Conservation (phyloP, 2,113 vertebrate genomes). For the Myotis lucifugus region DNA sequence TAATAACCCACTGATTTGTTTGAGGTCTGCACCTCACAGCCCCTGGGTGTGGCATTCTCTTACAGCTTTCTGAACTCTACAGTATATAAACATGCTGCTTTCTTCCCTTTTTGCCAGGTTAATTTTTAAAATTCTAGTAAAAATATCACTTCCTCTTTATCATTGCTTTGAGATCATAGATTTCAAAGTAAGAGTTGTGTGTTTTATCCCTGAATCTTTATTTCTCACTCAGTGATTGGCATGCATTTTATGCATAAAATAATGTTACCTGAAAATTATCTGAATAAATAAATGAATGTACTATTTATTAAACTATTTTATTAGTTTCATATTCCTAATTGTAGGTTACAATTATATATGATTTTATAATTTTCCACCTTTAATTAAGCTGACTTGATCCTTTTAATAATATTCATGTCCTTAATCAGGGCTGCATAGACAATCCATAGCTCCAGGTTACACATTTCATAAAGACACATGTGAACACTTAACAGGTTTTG, state of each 20-base stretch:
- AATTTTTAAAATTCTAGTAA: constrained; percentile 32
- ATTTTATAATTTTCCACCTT: constrained; percentile 78
- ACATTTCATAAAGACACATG: constrained; percentile 84
- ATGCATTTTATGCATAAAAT: not conserved
- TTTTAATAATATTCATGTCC: constrained; percentile 79
- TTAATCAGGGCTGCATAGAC: constrained; percentile 80
- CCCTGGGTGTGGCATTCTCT: not conserved
- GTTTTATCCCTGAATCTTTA: not conserved
- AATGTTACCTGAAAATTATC: not conserved
- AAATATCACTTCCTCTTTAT: not conserved
- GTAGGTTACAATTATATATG: constrained; percentile 73
- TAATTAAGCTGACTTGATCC: constrained; percentile 81
- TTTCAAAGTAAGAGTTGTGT: not conserved
- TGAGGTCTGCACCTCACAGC: not conserved
- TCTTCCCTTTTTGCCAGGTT: not conserved
- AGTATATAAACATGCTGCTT: not conserved
- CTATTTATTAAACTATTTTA: not conserved
- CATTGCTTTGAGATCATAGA: not conserved
- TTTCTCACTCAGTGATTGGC: not conserved
- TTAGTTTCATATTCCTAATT: not conserved
- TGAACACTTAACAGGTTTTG: constrained; percentile 79
- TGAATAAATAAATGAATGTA: not conserved
- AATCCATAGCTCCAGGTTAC: constrained; percentile 78
- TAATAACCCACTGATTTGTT: not conserved
- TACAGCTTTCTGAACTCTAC: not conserved